A percentile compares a stretch with the other conserved stretches of the same genome.
These are phyloP conservation scores for Charadrius vociferus DNA, from an alignment of 2,113 vertebrate species.

Conservation along the genomic window DNA sequence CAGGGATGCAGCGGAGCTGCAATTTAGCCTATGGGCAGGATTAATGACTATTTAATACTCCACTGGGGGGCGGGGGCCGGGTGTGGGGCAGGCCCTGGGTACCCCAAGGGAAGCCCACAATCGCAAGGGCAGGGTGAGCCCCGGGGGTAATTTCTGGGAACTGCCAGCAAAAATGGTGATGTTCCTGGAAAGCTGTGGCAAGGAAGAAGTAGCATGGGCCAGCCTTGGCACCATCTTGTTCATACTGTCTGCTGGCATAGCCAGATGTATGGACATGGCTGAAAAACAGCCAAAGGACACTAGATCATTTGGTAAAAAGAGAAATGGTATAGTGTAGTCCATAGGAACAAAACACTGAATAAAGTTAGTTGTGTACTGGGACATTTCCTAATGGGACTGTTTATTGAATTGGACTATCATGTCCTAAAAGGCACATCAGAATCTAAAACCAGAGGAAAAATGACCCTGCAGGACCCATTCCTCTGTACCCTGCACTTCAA, in stretches of 20 bases:
- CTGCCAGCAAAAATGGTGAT: background rate
- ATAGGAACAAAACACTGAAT: background rate
- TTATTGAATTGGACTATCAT: background rate
- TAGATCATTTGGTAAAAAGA: background rate
- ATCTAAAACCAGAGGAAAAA: background rate
- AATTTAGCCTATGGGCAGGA: accelerated
- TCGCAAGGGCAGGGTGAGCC: background rate
- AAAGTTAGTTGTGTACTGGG: background rate
- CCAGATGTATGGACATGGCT: accelerated
- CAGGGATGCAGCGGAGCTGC: too few relatives aligned
- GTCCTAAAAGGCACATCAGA: background rate
- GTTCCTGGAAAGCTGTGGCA: background rate
- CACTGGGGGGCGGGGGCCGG: accelerated
- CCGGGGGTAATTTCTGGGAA: background rate
- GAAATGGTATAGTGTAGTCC: too few relatives aligned
- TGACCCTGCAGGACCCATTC: background rate
- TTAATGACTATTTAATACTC: accelerated
- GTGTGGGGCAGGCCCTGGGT: background rate
- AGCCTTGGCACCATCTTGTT: accelerated
- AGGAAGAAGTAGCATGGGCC: background rate
- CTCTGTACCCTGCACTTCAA: background rate
- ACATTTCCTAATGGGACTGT: background rate
- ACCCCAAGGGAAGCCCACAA: accelerated
- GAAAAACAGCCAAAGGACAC: background rate
- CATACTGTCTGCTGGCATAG: accelerated